A percentile compares a stretch with the other conserved stretches of the same genome.
Conservation (phyloP, 2,888 invertebrate genomes). For the Idaea aversata region DNA sequence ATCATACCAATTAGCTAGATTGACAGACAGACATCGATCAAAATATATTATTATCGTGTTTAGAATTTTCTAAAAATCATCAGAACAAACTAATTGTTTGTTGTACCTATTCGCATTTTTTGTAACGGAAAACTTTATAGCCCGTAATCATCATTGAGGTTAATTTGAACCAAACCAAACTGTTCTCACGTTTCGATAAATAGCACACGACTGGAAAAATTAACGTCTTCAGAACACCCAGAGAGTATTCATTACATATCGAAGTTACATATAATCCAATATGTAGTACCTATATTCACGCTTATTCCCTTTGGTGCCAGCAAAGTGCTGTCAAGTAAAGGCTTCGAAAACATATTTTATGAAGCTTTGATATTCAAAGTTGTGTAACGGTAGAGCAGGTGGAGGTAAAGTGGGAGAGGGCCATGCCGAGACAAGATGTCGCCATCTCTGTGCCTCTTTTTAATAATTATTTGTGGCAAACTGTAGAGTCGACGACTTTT, state of each 20-base stretch:
- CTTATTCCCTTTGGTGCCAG: slow-evolving; percentile 7
- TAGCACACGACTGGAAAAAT: not conserved
- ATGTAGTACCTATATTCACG: not conserved
- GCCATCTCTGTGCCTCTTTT: slow-evolving; percentile 56
- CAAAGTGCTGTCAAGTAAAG: slow-evolving; percentile 12
- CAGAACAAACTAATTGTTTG: not conserved
- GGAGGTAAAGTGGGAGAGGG: slow-evolving; percentile 28
- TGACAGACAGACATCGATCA: not conserved
- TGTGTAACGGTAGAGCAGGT: slow-evolving; percentile 30
- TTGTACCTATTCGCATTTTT: not conserved
- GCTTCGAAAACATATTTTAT: slow-evolving; percentile 9
- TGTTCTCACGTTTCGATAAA: not conserved
- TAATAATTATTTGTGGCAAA: slow-evolving; percentile 60
- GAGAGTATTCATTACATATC: no score
- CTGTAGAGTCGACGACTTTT: slow-evolving; percentile 59
- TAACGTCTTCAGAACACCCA: not conserved
- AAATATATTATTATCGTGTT: not conserved
- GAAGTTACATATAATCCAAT: not conserved
- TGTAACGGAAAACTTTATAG: not conserved
- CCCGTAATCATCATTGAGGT: slow-evolving; percentile 5
- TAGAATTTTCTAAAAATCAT: not conserved
- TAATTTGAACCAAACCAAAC: not conserved
- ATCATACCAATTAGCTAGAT: not conserved
- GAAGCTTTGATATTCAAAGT: slow-evolving; percentile 21
- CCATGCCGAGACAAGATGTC: slow-evolving; percentile 61